phyloP scores from a whole-genome alignment of 2,113 vertebrate species.

The Aegypius monachus region DNA sequence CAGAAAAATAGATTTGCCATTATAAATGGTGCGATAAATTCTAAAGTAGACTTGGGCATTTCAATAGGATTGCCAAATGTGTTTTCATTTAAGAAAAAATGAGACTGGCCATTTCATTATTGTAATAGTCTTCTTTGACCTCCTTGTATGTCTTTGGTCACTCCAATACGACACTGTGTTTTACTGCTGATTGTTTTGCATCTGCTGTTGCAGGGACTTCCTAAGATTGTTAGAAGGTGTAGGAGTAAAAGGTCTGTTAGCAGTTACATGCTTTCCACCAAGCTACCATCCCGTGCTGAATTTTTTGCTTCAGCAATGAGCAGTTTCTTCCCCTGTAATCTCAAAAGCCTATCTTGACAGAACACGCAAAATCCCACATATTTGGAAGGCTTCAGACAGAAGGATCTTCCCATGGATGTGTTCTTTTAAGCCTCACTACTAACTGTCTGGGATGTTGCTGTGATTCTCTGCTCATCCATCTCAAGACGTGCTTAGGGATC shows the following conservation, averaged over 20 bases:
- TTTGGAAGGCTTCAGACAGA: background rate
- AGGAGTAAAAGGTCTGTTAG: background rate
- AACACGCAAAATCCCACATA: background rate
- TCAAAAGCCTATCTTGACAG: background rate
- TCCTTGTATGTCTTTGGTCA: background rate
- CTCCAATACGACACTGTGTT: background rate
- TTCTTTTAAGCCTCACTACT: background rate
- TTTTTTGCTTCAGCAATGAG: background rate
- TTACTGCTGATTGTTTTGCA: background rate
- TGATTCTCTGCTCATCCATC: background rate
- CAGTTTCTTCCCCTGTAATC: background rate
- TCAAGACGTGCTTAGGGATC: background rate
- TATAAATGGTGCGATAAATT: background rate
- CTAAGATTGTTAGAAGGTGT: background rate
- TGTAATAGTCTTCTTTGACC: background rate
- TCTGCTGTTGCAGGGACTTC: background rate
- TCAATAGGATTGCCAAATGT: background rate
- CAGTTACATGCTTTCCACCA: background rate
- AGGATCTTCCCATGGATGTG: background rate
- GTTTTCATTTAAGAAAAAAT: background rate
- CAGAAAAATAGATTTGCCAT: background rate
- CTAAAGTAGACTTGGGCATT: background rate
- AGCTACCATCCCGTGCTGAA: background rate
- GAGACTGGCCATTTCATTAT: background rate
- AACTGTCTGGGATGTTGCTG: rapidly evolving